phyloP scores from a whole-genome alignment of 2,888 invertebrate genomes.

The Yponomeuta sedellus region DNA sequence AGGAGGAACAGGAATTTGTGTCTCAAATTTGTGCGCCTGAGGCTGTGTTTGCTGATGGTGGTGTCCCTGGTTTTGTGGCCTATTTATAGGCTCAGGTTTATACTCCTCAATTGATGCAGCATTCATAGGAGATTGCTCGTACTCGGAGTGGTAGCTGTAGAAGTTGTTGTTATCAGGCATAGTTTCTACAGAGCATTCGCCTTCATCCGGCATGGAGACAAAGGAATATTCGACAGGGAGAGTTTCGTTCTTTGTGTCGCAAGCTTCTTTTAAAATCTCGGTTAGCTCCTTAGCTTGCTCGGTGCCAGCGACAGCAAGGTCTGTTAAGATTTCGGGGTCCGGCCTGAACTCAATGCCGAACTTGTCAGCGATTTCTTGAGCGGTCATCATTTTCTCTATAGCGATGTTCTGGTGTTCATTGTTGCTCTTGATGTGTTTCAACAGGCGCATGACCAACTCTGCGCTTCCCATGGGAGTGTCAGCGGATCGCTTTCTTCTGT shows the following conservation, averaged over 20 bases:
- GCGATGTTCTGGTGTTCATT: slow-evolving; percentile 69
- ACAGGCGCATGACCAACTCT: slow-evolving; percentile 49
- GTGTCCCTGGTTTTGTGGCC: slow-evolving; percentile 25
- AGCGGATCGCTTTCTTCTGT: slow-evolving; percentile 47
- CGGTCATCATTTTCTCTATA: slow-evolving; percentile 69
- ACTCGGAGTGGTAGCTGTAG: slow-evolving; percentile 33
- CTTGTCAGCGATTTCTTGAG: slow-evolving; percentile 68
- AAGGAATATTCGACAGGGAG: slow-evolving; percentile 27
- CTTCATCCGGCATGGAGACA: slow-evolving; percentile 22
- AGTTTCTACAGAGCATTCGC: slow-evolving; percentile 20
- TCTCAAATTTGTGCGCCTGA: slow-evolving; percentile 30
- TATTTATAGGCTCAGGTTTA: slow-evolving; percentile 28
- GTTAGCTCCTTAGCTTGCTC: slow-evolving; percentile 57
- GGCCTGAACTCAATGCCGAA: slow-evolving; percentile 60
- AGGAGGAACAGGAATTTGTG: slow-evolving; percentile 42
- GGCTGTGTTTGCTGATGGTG: slow-evolving; percentile 30
- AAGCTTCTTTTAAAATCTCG: slow-evolving; percentile 45
- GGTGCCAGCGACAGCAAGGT: slow-evolving; percentile 53
- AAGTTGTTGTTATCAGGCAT: slow-evolving; percentile 28
- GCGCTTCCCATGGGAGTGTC: slow-evolving; percentile 62
- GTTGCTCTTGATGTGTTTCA: slow-evolving; percentile 61
- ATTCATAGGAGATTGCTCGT: slow-evolving; percentile 24
- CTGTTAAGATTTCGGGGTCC: slow-evolving; percentile 57
- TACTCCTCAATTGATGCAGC: slow-evolving; percentile 27
- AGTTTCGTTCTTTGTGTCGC: slow-evolving; percentile 34